Percentiles rank a stretch among this genome's conserved stretches.
Conservation (phyloP, 2,797 vertebrate species). For the Danio choprae region DNA sequence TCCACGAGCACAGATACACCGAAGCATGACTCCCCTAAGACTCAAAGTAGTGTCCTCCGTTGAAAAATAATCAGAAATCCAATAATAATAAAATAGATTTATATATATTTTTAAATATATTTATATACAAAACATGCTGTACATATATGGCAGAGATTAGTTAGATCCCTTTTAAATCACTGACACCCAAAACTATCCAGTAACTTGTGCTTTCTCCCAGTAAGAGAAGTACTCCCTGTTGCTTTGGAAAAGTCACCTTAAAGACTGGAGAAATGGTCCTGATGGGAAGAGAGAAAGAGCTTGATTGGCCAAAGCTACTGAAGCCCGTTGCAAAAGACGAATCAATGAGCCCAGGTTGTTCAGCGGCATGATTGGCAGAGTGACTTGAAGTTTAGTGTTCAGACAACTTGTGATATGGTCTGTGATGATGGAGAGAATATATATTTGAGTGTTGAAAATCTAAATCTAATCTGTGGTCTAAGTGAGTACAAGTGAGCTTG, state of each 20-base stretch:
- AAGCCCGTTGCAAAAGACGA: constrained; percentile 4
- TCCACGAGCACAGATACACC: constrained; percentile 65
- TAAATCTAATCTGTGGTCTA: background rate
- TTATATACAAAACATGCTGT: constrained; percentile 84
- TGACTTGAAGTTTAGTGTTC: constrained; percentile 34
- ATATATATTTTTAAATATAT: constrained; percentile 81
- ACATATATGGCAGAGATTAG: constrained; percentile 76
- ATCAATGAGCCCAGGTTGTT: background rate
- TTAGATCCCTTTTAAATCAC: constrained; percentile 75
- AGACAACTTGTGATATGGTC: constrained; percentile 25
- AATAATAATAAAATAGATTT: constrained; percentile 86
- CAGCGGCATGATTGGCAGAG: background rate
- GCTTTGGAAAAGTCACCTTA: constrained; percentile 67
- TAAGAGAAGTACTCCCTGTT: constrained; percentile 64
- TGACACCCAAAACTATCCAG: constrained; percentile 73
- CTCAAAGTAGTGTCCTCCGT: constrained; percentile 76
- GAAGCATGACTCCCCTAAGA: constrained; percentile 62
- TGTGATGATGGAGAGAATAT: background rate
- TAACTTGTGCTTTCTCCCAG: constrained; percentile 79
- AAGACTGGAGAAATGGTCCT: constrained; percentile 62
- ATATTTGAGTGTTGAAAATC: constrained; percentile 2
- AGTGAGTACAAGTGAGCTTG: background rate
- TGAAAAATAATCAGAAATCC: constrained; percentile 75
- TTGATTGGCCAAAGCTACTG: constrained; percentile 61
- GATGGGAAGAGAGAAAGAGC: constrained; percentile 57